Evolutionary conservation across 2,888 invertebrate genomes (phyloP).

Genomic region (Oscheius onirici): DNA sequence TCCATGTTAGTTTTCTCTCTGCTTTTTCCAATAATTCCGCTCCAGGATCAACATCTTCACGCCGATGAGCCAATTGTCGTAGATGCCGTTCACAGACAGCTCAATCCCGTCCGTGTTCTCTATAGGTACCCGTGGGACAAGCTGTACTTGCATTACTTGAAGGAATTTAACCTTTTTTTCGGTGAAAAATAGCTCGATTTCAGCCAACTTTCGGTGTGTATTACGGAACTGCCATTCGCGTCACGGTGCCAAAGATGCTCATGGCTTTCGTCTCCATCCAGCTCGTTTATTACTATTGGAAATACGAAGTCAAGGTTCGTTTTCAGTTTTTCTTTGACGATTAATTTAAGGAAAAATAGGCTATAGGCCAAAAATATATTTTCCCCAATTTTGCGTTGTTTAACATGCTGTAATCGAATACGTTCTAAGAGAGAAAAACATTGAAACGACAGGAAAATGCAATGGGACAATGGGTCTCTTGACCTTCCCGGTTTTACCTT

Average conservation of each 20-base stretch:
- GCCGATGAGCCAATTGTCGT: slow-evolving; percentile 70
- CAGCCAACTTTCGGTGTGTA: slow-evolving; percentile 68
- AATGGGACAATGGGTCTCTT: no score
- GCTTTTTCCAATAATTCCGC: not conserved
- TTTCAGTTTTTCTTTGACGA: not conserved
- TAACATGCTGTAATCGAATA: no score
- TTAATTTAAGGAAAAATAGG: no score
- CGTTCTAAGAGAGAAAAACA: no score
- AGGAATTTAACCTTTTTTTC: slow-evolving; percentile 28
- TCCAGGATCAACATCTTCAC: slow-evolving; percentile 69
- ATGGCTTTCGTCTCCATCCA: slow-evolving; percentile 57
- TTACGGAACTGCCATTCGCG: slow-evolving; percentile 63
- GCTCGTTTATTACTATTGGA: slow-evolving; percentile 66
- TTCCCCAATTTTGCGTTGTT: no score
- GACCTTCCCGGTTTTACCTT: no score
- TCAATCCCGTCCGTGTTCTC: slow-evolving; percentile 69
- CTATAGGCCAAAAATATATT: no score
- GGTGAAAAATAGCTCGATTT: slow-evolving; percentile 5
- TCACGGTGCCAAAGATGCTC: slow-evolving; percentile 65
- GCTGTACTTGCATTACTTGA: slow-evolving; percentile 66
- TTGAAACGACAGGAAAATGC: no score
- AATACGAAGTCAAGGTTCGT: slow-evolving; percentile 67
- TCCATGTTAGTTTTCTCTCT: slow-evolving; percentile 29
- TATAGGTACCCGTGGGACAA: slow-evolving; percentile 70
- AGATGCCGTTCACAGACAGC: slow-evolving; percentile 68